These are phyloP conservation scores for Trialeurodes vaporariorum DNA, from an alignment of 1,140 invertebrate species.

Conservation along the genomic window DNA sequence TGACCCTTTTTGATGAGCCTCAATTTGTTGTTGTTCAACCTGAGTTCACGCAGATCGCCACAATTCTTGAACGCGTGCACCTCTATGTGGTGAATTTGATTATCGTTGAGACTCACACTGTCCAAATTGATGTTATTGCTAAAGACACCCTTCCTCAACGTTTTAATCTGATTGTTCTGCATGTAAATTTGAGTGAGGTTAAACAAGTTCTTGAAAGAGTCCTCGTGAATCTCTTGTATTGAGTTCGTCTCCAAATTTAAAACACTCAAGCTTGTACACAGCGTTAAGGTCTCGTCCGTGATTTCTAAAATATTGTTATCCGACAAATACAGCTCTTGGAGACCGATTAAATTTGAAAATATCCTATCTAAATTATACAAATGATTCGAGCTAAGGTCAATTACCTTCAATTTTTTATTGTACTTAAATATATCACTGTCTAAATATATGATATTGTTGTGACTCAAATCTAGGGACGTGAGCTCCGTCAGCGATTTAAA, in stretches of 20 bases:
- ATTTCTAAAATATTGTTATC: conserved; percentile 84
- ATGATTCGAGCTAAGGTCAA: conserved; percentile 81
- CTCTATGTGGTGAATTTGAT: conserved; percentile 68
- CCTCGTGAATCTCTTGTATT: conserved; percentile 58
- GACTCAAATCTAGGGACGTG: conserved; percentile 74
- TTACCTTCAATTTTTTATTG: conserved; percentile 60
- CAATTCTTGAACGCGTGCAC: conserved; percentile 65
- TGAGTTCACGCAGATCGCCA: conserved; percentile 61
- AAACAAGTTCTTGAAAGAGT: conserved; percentile 54
- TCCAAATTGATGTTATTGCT: conserved; percentile 57
- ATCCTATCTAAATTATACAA: conserved; percentile 69
- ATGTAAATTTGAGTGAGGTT: conserved; percentile 73
- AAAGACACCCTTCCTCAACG: conserved; percentile 60
- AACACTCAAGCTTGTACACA: conserved; percentile 60
- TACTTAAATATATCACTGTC: conserved; percentile 56
- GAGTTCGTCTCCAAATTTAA: conserved; percentile 82
- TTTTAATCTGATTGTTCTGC: conserved; percentile 72
- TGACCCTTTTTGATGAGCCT: conserved; percentile 58
- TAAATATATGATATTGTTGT: conserved; percentile 68
- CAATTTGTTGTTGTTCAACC: conserved; percentile 75
- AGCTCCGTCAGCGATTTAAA: conserved; percentile 59
- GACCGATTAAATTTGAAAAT: conserved; percentile 61
- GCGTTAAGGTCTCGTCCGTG: conserved; percentile 63
- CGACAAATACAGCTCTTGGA: conserved; percentile 69
- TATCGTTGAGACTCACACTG: conserved; percentile 80